Base-by-base conservation (phyloP, 2,888 invertebrate species). In the Charanyca ferruginea region DNA sequence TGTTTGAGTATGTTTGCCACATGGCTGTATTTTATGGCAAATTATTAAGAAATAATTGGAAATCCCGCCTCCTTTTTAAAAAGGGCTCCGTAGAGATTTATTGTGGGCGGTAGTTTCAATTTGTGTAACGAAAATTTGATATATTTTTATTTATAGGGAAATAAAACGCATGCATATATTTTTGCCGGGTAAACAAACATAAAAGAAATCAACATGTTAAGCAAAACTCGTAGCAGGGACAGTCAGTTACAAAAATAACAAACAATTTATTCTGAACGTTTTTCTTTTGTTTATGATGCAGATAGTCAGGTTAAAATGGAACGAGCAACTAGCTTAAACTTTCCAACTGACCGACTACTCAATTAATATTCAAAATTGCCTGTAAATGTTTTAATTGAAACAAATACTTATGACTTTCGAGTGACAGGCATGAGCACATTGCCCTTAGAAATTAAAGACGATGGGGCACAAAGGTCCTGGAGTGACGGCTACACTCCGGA, bases 21-120 rank as follows among this genome's bases (percentile, higher is more conserved):
- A 89, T 91, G 86, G 75, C 69, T 73, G 65, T 81, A 74, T 81
- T 84, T 82, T 77, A 85, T 80, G 77, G 74, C 79, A 77, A 85
- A 85, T 85, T 87, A 85, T 87, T 83, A 81, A 78, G 77, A 79
- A 84, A 75, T 84, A 77, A 83, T 83, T 75, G 63, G 57, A 68
- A 76, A 71, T 57, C 67, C 70, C 72, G 80, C 80, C 73, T 76
- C 18, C 58, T 71, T 73, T n/a, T 76, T 73, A 51, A 63, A 65
- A 72, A 71, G 59, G 73, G 63, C 66, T 67, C 53, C 55, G 55
- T 61, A 32, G 59, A 78, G 61, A 81, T 83, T 83, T 81, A 81
- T 83, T 44, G 51, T 54, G 66, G 66, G 61, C 67, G 68, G 66
- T 73, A 70, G 70, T 76, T 73, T 75, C 67, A 81, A 83, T 77